A percentile compares a stretch with the other conserved stretches of the same genome.
Conservation (phyloP, 2,888 invertebrate species). For the Hesperia comma region DNA sequence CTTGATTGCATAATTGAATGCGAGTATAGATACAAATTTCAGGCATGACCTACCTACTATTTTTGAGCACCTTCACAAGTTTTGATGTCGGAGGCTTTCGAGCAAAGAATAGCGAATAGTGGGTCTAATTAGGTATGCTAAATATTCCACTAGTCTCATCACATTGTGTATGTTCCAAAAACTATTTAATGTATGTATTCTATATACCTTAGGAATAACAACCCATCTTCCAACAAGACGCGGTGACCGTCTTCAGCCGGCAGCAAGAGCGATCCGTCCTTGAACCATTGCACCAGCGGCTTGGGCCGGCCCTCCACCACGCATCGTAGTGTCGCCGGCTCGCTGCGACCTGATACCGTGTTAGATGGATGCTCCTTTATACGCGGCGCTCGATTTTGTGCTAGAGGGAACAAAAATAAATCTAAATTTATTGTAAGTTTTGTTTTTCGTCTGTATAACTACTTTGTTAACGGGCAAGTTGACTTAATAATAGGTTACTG, state of each 20-base stretch:
- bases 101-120: too few species aligned
- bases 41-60: too few species aligned
- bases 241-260: slow-evolving; percentile 94
- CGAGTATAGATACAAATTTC: too few species aligned
- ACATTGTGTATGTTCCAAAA: too few species aligned
- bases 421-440: neutral
- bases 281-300: slow-evolving; percentile 96
- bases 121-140: too few species aligned
- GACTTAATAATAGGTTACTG: too few species aligned
- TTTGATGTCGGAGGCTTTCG: too few species aligned
- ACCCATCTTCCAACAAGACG: slow-evolving; percentile 94
- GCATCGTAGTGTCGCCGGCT: slow-evolving; percentile 98
- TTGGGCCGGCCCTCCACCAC: slow-evolving; percentile 97
- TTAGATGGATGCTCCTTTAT: slow-evolving; percentile 99
- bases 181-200: neutral
- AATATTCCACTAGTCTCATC: too few species aligned
- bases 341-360: slow-evolving; percentile 97
- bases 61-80: too few species aligned
- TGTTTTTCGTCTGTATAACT: too few species aligned
- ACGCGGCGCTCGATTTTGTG: slow-evolving; percentile 94
- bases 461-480: too few species aligned
- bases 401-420: slow-evolving; percentile 70
- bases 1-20: too few species aligned
- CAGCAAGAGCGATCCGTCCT: slow-evolving; percentile 92
- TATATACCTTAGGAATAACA: slow-evolving; percentile 91